Base-by-base conservation (phyloP, 2,797 vertebrate genomes). In the Parambassis ranga region DNA sequence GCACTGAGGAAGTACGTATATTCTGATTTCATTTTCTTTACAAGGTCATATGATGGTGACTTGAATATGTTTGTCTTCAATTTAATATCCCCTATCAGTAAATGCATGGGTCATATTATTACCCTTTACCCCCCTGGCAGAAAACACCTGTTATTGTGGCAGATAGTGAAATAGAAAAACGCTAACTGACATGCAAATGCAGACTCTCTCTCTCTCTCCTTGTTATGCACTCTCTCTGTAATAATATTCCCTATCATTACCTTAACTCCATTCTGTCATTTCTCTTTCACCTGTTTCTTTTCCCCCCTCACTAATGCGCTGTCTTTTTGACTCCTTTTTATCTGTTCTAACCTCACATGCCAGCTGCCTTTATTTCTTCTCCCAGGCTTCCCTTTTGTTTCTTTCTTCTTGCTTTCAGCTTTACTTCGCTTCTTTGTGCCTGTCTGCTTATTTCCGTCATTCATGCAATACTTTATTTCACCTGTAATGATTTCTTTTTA, bases 51-150 rank as follows among this genome's bases (percentile, higher is more conserved):
- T 30, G 36, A 42, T 3, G 3, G 49, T 32, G 42, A 67, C 65
- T 46, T 37, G 53, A 69, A 14, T 10, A 49, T 72, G 80, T 81
- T 82, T 77, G 61, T 69, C 24, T 71, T 85, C 66, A 67, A 68
- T 86, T 81, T 63, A 81, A 82, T 77, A 74, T 75, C 46, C 27
- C 38, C 52, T 72, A 77, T 81, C 72, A 69, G 74, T n/a, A 6
- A 35, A 68, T 66, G 68, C 60, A 67, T 16, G 13, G 58, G 63
- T 65, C 64, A 67, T 20, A 61, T 75, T 57, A 80, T 81, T 77
- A 75, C 53, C 38, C 48, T 3, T 44, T 56, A 38, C 53, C 48
- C 56, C 58, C 51, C 38, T 1, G 39, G 61, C 47, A 61, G 60
- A 80, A 71, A 64, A 73, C 70, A 84, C 48, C 70, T 80, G 71